phyloP scores from a whole-genome alignment of 2,888 invertebrate genomes.

The Cheilosia grossa region DNA sequence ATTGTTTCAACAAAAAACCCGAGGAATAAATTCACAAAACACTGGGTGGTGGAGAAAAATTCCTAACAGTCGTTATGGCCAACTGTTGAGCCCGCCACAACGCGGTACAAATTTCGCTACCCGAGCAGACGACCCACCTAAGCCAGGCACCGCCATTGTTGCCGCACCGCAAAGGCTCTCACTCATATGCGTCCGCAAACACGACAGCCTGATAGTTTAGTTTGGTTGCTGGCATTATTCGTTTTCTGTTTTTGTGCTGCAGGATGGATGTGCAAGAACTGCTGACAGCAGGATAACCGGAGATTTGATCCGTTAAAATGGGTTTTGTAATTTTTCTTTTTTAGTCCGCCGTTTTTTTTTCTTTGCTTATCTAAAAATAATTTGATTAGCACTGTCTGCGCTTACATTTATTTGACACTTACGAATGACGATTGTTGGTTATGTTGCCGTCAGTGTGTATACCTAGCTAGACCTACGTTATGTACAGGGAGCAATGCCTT shows the following conservation, averaged over 20 bases:
- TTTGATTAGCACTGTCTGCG: conserved; percentile 59
- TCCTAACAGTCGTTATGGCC: background rate
- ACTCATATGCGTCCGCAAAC: conserved; percentile 50
- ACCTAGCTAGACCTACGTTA: background rate
- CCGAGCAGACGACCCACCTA: conserved; percentile 14
- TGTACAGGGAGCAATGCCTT: conserved; percentile 41
- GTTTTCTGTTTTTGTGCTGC: background rate
- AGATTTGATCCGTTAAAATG: conserved; percentile 51
- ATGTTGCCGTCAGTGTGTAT: conserved; percentile 3
- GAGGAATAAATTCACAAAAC: conserved; percentile 24
- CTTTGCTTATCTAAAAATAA: conserved; percentile 43
- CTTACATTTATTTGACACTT: conserved; percentile 66
- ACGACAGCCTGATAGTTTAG: conserved; percentile 59
- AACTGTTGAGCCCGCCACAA: conserved; percentile 48
- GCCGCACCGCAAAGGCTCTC: conserved; percentile 35
- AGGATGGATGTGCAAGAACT: conserved; percentile 13
- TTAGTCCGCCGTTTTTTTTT: too few relatives aligned
- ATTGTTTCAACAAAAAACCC: conserved; percentile 51
- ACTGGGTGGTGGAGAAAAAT: background rate
- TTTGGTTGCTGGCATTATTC: conserved; percentile 18
- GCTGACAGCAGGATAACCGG: conserved; percentile 48
- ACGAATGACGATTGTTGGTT: conserved; percentile 59
- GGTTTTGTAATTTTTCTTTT: conserved; percentile 16
- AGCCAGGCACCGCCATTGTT: conserved; percentile 35
- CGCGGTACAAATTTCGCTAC: background rate